Evolutionary conservation across 2,888 invertebrate species (phyloP).

Genomic region (Chrysotoxum bicinctum): DNA sequence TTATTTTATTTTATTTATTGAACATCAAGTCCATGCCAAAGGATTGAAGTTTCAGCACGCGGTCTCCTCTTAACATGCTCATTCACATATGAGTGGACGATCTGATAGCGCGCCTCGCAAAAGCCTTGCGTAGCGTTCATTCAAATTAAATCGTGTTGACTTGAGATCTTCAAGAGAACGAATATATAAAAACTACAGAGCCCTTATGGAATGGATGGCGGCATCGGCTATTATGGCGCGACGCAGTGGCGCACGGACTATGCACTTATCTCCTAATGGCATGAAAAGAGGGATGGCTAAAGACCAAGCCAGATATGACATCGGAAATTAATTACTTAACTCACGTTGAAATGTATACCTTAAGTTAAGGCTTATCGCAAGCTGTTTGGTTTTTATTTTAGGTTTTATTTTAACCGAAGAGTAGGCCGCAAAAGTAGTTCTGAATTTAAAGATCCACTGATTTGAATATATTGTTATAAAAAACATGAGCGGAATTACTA

Average conservation of each 20-base stretch:
- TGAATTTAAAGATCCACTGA: neutral
- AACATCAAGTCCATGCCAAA: neutral
- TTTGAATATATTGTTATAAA: neutral
- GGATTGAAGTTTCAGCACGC: neutral
- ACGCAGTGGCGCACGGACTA: neutral
- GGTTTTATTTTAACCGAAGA: neutral
- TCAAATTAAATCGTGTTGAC: slow-evolving; percentile 60
- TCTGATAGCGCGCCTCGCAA: slow-evolving; percentile 10
- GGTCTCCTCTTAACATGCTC: neutral
- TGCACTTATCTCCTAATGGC: slow-evolving; percentile 19
- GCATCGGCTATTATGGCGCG: neutral
- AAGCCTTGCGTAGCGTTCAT: slow-evolving; percentile 46
- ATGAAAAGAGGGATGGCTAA: neutral
- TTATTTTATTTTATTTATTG: too few relatives aligned
- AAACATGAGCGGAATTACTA: too few relatives aligned
- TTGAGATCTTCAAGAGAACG: slow-evolving; percentile 30
- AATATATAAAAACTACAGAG: neutral
- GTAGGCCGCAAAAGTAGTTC: neutral
- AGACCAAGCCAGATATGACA: slow-evolving; percentile 54
- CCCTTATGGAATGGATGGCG: neutral
- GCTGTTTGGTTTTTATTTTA: neutral
- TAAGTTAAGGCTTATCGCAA: slow-evolving; percentile 27
- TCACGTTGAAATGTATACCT: slow-evolving; percentile 29
- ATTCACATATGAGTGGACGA: slow-evolving; percentile 46
- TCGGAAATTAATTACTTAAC: slow-evolving; percentile 69